Evolutionary conservation across 1,140 invertebrate species (phyloP).

Genomic region (Bradysia coprophila): DNA sequence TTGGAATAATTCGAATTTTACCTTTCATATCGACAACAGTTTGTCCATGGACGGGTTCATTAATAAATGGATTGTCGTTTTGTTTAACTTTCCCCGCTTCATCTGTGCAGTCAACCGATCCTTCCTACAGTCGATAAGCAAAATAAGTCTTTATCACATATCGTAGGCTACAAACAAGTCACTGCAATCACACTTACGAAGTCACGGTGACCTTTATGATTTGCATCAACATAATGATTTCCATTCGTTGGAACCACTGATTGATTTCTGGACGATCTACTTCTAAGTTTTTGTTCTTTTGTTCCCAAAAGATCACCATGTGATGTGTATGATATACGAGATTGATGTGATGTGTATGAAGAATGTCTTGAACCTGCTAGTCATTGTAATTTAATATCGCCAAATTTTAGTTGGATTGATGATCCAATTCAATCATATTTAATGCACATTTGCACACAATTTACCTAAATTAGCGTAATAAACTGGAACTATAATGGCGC

Average conservation of each 20-base stretch:
- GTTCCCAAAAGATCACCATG: conserved; percentile 78
- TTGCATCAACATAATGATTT: conserved; percentile 30
- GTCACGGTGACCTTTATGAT: conserved; percentile 46
- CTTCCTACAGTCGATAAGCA: conserved; percentile 30
- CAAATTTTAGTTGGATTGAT: too few relatives aligned
- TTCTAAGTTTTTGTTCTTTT: conserved; percentile 64
- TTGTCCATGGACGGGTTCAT: conserved; percentile 65
- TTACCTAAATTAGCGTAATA: conserved; percentile 62
- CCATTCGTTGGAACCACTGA: conserved; percentile 32
- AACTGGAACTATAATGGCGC: conserved; percentile 79
- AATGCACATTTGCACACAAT: too few relatives aligned
- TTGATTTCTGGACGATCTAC: conserved; percentile 51
- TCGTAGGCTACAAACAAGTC: background rate
- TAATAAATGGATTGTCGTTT: conserved; percentile 77
- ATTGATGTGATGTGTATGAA: conserved; percentile 86
- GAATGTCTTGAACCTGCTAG: conserved; percentile 63
- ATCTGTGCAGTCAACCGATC: conserved; percentile 52
- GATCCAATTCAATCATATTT: too few relatives aligned
- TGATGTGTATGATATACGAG: conserved; percentile 79
- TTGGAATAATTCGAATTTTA: conserved; percentile 22
- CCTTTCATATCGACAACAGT: conserved; percentile 90
- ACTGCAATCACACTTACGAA: conserved; percentile 34
- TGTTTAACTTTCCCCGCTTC: conserved; percentile 68
- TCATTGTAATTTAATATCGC: conserved; percentile 5
- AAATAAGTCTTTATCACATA: background rate